These are phyloP conservation scores for Sebastiscus tertius DNA, from an alignment of 2,797 vertebrate genomes.

Conservation along the genomic window DNA sequence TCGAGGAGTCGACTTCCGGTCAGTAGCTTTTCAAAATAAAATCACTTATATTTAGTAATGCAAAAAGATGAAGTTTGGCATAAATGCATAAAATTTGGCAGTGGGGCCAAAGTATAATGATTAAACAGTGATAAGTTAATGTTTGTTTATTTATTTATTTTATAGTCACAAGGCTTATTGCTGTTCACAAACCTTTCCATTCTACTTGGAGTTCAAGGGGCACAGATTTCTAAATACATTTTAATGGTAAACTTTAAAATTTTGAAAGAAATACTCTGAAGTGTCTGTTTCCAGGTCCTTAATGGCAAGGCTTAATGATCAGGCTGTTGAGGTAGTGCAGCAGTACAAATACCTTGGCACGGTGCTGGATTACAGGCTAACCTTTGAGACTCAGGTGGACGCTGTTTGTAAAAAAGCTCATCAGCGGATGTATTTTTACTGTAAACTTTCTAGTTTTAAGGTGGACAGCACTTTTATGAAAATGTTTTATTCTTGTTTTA, in stretches of 20 bases:
- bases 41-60: not conserved
- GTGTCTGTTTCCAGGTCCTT: not conserved
- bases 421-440: no score
- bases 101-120: rapidly evolving
- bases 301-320: no score
- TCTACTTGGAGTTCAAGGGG: not conserved
- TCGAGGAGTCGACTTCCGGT: constrained; percentile 52
- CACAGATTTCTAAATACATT: not conserved
- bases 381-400: no score
- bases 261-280: not conserved
- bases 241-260: not conserved
- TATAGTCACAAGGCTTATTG: not conserved
- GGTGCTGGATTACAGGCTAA: no score
- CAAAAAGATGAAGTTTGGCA: not conserved
- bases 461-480: no score
- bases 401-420: no score
- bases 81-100: not conserved
- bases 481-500: not conserved
- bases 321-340: no score
- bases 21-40: constrained; percentile 57
- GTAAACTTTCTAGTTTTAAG: no score
- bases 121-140: not conserved
- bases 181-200: not conserved
- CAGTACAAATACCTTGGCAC: no score
- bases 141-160: not conserved